These are phyloP conservation scores for Gulo gulo DNA, from an alignment of 2,113 vertebrate genomes.

Conservation along the genomic window DNA sequence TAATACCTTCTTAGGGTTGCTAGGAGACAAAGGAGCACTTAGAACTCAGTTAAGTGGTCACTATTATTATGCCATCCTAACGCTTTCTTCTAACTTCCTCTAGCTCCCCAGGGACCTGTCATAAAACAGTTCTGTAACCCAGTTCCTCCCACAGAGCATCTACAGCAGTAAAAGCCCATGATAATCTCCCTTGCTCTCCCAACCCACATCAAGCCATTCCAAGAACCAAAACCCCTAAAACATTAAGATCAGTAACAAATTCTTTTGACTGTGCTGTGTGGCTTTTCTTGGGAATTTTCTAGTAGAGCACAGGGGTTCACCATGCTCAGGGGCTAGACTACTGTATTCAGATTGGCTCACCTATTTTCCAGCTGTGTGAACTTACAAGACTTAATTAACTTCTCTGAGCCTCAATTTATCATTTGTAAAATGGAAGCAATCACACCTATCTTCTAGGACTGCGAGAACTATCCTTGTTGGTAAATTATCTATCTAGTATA, in stretches of 20 bases:
- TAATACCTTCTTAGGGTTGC: background rate
- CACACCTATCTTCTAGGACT: background rate
- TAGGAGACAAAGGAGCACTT: background rate
- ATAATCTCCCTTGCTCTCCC: background rate
- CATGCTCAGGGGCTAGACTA: background rate
- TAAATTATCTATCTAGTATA: background rate
- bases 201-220: background rate
- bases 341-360: background rate
- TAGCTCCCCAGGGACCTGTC: background rate
- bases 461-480: background rate
- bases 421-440: background rate
- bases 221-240: background rate
- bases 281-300: background rate
- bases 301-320: background rate
- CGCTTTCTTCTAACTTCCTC: background rate
- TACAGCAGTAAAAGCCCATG: background rate
- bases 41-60: background rate
- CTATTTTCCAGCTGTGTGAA: background rate
- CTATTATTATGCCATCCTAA: background rate
- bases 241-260: background rate
- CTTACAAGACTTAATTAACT: background rate
- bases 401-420: background rate
- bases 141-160: background rate
- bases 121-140: background rate
- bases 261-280: background rate